Evolutionary conservation across 2,888 invertebrate species (phyloP).

Genomic region (Eupithecia dodoneata): DNA sequence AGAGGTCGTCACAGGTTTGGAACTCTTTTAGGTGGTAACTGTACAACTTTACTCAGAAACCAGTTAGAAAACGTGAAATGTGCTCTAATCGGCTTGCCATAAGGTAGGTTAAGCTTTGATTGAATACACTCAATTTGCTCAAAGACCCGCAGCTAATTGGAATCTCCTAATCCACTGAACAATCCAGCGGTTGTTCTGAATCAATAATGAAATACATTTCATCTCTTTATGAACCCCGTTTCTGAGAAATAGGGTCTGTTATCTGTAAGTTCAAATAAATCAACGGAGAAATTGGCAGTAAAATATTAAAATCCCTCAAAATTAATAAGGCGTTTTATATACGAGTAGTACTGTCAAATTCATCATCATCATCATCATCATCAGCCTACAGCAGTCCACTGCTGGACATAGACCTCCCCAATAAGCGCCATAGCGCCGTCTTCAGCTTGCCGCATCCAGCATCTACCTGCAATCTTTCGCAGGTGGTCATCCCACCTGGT

Average conservation of each 20-base stretch:
- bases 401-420: no score
- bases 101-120: neutral
- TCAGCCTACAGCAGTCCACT: no score
- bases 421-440: no score
- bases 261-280: neutral
- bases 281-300: neutral
- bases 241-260: neutral
- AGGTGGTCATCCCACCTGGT: no score
- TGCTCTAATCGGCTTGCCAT: neutral
- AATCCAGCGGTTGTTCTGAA: neutral
- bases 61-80: neutral
- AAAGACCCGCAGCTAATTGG: neutral
- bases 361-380: no score
- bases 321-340: neutral
- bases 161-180: conserved; percentile 1
- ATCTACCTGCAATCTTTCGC: no score
- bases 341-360: no score
- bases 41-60: neutral
- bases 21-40: neutral
- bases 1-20: neutral
- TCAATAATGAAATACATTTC: neutral
- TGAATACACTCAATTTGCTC: neutral
- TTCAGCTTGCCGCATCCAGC: no score
- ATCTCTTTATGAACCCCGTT: neutral
- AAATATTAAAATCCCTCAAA: neutral